Evolutionary conservation across 2,888 invertebrate species (phyloP), one percentile per base, ranked within the genome.

Genomic region (Metacarcinus magister): DNA sequence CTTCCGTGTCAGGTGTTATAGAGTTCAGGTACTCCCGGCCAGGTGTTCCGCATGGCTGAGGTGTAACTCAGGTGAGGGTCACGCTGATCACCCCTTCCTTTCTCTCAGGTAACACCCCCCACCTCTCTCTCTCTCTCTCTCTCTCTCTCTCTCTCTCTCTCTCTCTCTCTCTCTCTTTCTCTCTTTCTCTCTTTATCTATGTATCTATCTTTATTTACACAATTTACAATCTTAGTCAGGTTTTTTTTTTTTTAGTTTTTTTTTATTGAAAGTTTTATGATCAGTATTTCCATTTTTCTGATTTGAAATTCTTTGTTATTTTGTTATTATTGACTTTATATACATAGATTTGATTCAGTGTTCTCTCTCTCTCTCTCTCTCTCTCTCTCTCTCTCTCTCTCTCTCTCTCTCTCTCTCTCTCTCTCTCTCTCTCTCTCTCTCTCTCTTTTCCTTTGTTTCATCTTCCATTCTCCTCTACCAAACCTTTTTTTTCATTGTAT

Each of bases 131-230:
- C 7, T 82, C 82, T 82, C 82, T 82, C 82, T 82, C 28, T 82
- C 82, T 82, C 44, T 43, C 91, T 16, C 28, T 28, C 82, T 28
- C 7, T 82, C 82, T 82, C 82, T 82, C 82, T 82, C 28, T 82
- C 82, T 82, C 43, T 91, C 91, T 91, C 91, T 91, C 43, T 91
- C 91, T 91, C 91, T 91, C 44, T 91, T 43, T 91, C 91, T 91
- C 91, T 44, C 90, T n/a, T 43, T 46, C 46, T 91, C 91, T 46
- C 82, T 82, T 5, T 82, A 4, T 82, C 82, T 82, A n/a, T 32
- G 28, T 82, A n/a, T 82, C 82, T 82, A n/a, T 82, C 28, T 43
- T 46, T 39, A 39, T 39, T 39, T 39, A 1, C 39, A 39, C 39
- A 39, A 39, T 39, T 39, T 39, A 39, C 39, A 39, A 39, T 39